Conservation (phyloP, 2,113 vertebrate genomes). For the Megaceryle torquata region DNA sequence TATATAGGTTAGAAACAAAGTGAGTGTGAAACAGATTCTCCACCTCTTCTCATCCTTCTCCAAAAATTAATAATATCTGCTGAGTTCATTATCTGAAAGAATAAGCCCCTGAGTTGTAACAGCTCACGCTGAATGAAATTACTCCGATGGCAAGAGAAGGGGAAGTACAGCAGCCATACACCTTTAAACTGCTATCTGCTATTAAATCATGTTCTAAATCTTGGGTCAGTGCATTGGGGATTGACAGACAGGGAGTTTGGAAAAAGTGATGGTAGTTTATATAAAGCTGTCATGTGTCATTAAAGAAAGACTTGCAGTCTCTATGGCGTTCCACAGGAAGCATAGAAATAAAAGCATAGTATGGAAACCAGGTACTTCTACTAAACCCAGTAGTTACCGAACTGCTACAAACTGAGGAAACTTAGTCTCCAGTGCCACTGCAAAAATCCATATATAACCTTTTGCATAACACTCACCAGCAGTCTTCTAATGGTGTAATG, state of each 20-base stretch:
- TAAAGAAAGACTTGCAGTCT: background rate
- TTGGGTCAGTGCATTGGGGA: background rate
- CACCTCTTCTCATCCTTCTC: background rate
- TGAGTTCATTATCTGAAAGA: background rate
- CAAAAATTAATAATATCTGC: constrained; percentile 15
- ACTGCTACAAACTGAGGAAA: background rate
- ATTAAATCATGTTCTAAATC: background rate
- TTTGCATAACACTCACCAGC: background rate
- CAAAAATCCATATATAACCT: background rate
- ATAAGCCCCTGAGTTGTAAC: background rate
- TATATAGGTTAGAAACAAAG: constrained; percentile 53
- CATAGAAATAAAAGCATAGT: background rate
- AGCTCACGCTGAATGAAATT: background rate
- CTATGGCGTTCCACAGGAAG: background rate
- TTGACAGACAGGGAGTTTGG: background rate
- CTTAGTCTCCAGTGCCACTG: background rate
- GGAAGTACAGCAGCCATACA: background rate
- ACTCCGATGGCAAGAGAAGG: background rate
- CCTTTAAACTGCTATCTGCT: background rate
- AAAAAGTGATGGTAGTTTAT: background rate
- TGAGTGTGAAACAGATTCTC: constrained; percentile 37
- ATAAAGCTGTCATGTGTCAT: background rate
- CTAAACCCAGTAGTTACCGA: background rate
- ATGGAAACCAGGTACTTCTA: background rate
- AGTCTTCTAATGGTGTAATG: background rate